Percentiles rank a stretch among this genome's conserved stretches.
Evolutionary conservation across 2,113 vertebrate species (phyloP).

Genomic region (Pollachius pollachius): DNA sequence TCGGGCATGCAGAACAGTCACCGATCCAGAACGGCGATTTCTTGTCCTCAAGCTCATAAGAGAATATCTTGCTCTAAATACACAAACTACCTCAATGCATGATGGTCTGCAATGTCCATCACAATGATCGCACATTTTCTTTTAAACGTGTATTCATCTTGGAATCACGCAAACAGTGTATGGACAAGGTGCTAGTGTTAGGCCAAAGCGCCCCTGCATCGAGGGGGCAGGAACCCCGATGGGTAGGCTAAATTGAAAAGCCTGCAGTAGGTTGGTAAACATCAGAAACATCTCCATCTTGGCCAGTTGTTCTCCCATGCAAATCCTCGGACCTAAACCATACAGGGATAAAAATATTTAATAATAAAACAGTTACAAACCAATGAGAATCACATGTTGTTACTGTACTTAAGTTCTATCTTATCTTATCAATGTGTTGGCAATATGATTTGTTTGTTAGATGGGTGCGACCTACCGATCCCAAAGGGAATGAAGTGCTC

Average conservation of each 20-base stretch:
- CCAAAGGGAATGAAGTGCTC: constrained; percentile 93
- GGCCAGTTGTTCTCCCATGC: constrained; percentile 95
- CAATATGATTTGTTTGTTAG: no score
- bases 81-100: no score
- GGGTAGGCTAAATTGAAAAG: constrained; percentile 82
- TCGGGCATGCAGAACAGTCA: no score
- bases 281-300: constrained; percentile 95
- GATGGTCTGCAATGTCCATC: no score
- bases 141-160: constrained; percentile 27
- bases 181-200: constrained; percentile 85
- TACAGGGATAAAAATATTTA: neutral
- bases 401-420: neutral
- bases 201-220: constrained; percentile 86
- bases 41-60: no score
- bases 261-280: constrained; percentile 85
- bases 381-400: neutral
- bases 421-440: no score
- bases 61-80: no score
- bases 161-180: constrained; percentile 72
- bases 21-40: no score
- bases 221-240: constrained; percentile 73
- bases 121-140: no score
- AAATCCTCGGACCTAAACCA: constrained; percentile 85
- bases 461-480: constrained; percentile 76
- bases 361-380: neutral